Evolutionary conservation across 2,113 vertebrate species (phyloP).

Genomic region (Empidonax traillii): DNA sequence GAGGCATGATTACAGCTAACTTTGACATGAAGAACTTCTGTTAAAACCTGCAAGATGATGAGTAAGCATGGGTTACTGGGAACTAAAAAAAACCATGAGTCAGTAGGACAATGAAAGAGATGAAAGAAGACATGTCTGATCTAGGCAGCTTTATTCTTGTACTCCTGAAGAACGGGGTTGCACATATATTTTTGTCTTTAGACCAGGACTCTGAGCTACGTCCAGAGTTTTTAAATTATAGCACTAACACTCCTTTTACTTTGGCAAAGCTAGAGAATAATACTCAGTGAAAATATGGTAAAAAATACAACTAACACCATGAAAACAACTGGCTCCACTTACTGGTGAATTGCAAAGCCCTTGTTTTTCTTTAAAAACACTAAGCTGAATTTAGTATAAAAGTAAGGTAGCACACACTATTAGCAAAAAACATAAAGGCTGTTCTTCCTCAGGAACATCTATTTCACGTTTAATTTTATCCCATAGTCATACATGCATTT

Average conservation of each 20-base stretch:
- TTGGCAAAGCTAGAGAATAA: not conserved
- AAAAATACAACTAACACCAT: not conserved
- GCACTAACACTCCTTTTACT: not conserved
- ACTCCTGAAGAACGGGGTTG: not conserved
- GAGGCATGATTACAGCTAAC: not conserved
- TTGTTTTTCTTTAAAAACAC: not conserved
- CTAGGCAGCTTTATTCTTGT: not conserved
- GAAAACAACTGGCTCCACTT: slow-evolving; percentile 36
- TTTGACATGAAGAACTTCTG: not conserved
- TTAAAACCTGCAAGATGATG: not conserved
- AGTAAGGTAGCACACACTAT: not conserved
- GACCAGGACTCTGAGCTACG: slow-evolving; percentile 1
- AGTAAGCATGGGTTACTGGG: not conserved
- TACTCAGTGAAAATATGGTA: not conserved
- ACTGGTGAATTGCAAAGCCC: slow-evolving; percentile 8
- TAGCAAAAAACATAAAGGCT: not conserved
- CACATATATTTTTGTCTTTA: not conserved
- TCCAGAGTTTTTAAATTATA: slow-evolving; percentile 25
- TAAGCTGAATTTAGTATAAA: not conserved
- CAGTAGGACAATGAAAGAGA: not conserved
- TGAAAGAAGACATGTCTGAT: not conserved
- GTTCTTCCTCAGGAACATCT: not conserved
- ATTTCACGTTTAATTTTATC: not conserved
- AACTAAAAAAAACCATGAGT: not conserved
- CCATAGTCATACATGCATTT: not conserved